Base-by-base conservation (phyloP, 2,888 invertebrate species). In the Dicranocentrus wangi region DNA sequence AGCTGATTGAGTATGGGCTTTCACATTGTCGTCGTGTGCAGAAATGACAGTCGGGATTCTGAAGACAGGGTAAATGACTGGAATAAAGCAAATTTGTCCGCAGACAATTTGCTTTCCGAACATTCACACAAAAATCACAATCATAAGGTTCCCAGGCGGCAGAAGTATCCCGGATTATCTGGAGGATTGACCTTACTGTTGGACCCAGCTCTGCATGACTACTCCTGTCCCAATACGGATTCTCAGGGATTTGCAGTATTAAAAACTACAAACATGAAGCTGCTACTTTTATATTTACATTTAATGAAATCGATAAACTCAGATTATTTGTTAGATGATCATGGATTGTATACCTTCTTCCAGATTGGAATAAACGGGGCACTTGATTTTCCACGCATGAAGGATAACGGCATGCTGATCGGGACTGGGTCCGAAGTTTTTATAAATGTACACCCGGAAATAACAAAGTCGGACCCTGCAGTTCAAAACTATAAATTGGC, bases 131-230 rank as follows among this genome's bases (percentile, higher is more conserved):
- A n/a, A 2, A 19, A 60, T 0, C 63, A 70, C 8, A 69, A 28
- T 0, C n/a, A n/a, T 21, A n/a, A 70, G 58, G 23, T 63, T 63
- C 39, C 86, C 86, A 0, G 58, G 0, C 43, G 86, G 5, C 86
- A 86, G 69, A 10, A 25, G 7, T 69, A 83, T 51, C 78, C 85
- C 3, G 86, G 86, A 25, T 84, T 83, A 82, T 66, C 80, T 1
- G 82, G 83, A n/a, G 86, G 86, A 1, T 66, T 86, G 13, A 85
- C 86, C 0, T 55, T 86, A 23, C 66, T 86, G 0, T 65, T 86
- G 7, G 81, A 86, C 72, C 85, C 86, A 0, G 83, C 84, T 66
- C 51, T 86, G 28, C 70, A 84, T 0, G 82, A 85, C 19, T 86
- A 86, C 65, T 82, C 75, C 58, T 86, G 86, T 70, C 84, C 86